Percentiles rank a stretch among this genome's conserved stretches.
Conservation (phyloP, 2,888 invertebrate species). For the Ceriagrion tenellum region DNA sequence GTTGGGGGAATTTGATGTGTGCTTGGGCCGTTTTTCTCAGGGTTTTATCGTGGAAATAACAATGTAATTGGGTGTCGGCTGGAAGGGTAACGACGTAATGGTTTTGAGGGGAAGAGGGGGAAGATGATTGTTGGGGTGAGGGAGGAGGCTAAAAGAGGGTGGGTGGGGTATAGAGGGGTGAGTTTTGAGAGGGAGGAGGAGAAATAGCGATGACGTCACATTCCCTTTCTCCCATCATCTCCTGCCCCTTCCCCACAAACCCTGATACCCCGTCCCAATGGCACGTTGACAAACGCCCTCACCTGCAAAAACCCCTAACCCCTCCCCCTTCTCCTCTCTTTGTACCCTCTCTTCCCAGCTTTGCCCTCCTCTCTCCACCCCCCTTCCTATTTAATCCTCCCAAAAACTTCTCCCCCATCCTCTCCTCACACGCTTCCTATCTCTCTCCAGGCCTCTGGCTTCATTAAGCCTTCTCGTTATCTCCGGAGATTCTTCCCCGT, state of each 20-base stretch:
- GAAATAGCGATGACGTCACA: constrained; percentile 17
- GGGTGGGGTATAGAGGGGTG: neutral
- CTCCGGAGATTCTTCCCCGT: neutral
- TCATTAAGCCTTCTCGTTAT: constrained; percentile 54
- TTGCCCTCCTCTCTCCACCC: neutral
- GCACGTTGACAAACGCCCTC: constrained; percentile 26
- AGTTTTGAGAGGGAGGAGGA: neutral
- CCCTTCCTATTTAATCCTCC: neutral
- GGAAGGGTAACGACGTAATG: constrained; percentile 38
- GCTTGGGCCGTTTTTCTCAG: neutral
- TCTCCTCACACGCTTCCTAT: neutral
- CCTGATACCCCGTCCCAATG: neutral
- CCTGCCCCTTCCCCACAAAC: neutral
- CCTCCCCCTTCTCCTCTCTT: neutral
- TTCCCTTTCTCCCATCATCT: constrained; percentile 11
- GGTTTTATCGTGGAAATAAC: constrained; percentile 16
- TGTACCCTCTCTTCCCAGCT: no score
- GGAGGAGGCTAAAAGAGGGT: neutral
- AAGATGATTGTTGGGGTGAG: constrained; percentile 38
- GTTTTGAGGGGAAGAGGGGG: neutral
- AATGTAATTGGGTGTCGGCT: constrained; percentile 44
- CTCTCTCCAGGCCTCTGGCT: constrained; percentile 44
- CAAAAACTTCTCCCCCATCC: neutral
- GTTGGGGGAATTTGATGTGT: constrained; percentile 22
- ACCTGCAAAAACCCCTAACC: constrained; percentile 53